Percentiles rank a stretch among this genome's conserved stretches.
Evolutionary conservation across 1,140 invertebrate species (phyloP).

Genomic region (Armadillidium nasatum): DNA sequence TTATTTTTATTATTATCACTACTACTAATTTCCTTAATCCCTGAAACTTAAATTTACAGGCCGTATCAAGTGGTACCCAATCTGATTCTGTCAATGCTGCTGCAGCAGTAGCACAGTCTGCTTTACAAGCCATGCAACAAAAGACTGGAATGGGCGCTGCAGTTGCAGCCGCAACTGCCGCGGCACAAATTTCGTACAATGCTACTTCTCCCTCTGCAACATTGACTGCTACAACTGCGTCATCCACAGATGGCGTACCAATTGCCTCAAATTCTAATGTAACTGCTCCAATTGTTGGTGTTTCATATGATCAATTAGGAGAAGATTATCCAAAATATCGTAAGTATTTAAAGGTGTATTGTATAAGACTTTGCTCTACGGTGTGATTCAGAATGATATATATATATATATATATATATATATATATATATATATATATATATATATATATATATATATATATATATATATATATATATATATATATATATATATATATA

Average conservation of each 20-base stretch:
- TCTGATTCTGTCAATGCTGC: conserved; percentile 72
- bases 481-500: too few relatives aligned
- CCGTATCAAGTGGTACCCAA: conserved; percentile 35
- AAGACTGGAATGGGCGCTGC: conserved; percentile 38
- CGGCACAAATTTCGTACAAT: conserved; percentile 35
- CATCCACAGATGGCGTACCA: conserved; percentile 25
- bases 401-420: too few relatives aligned
- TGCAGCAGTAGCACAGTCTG: conserved; percentile 81
- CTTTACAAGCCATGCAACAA: conserved; percentile 69
- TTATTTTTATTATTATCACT: background rate
- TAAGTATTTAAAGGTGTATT: background rate
- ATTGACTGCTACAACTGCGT: conserved; percentile 31
- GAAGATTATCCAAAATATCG: conserved; percentile 28
- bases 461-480: too few relatives aligned
- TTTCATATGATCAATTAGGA: background rate
- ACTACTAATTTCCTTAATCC: background rate
- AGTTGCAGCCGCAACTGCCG: conserved; percentile 27
- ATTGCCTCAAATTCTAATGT: conserved; percentile 10
- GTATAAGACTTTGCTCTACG: too few relatives aligned
- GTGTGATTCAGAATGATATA: too few relatives aligned
- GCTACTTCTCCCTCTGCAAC: conserved; percentile 28
- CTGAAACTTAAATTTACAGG: background rate
- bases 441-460: too few relatives aligned
- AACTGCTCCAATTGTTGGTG: background rate
- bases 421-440: too few relatives aligned